A percentile compares a stretch with the other conserved stretches of the same genome.
Conservation (phyloP, 2,797 vertebrate species). For the Morelia viridis region DNA sequence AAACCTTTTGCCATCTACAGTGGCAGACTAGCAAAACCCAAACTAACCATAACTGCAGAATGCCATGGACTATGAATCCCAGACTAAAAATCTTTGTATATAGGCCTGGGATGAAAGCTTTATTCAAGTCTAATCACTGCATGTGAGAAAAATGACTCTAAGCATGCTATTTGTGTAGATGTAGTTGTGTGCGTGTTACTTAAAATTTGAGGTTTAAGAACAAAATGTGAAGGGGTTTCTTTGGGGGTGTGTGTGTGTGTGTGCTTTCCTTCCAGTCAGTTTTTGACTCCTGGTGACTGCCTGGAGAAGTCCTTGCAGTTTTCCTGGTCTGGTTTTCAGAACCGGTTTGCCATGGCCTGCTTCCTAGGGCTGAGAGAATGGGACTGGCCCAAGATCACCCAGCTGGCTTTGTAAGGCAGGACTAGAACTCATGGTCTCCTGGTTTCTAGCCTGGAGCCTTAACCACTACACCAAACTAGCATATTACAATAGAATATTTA, state of each 20-base stretch:
- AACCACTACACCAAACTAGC: neutral
- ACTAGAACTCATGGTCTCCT: neutral
- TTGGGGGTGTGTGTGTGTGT: too few relatives aligned
- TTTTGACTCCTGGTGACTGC: neutral
- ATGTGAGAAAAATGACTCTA: neutral
- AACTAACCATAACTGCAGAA: neutral
- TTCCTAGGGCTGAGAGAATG: neutral
- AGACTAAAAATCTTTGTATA: neutral
- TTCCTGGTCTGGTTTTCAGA: neutral
- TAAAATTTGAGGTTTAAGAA: neutral
- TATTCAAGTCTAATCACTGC: neutral
- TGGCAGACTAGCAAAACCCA: neutral
- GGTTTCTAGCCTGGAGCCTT: neutral
- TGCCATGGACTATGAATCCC: neutral
- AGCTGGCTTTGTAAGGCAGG: neutral
- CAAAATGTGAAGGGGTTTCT: neutral
- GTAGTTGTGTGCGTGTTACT: neutral
- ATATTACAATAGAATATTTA: neutral
- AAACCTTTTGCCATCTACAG: neutral
- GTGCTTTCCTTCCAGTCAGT: neutral
- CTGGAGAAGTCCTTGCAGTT: neutral
- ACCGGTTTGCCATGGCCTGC: neutral
- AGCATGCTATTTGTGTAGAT: neutral
- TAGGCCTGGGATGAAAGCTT: neutral
- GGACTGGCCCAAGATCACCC: neutral